Conservation (phyloP, 2,113 vertebrate species). For the Psammodynastes pulverulentus region DNA sequence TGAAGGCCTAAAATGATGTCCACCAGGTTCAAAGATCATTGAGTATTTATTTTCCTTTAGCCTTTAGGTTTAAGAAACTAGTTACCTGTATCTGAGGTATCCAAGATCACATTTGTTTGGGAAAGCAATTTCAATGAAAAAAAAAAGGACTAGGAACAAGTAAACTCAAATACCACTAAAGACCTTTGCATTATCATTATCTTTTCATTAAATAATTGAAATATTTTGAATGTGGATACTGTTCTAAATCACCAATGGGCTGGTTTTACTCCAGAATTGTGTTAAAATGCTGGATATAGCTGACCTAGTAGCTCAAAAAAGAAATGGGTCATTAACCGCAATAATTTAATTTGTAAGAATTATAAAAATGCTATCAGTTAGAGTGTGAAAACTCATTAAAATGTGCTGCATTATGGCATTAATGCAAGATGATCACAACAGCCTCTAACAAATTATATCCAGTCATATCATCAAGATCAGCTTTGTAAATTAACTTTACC, state of each 20-base stretch:
- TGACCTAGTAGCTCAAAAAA: slow-evolving; percentile 38
- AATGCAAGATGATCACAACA: rapidly evolving
- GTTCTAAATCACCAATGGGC: slow-evolving; percentile 43
- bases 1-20: neutral
- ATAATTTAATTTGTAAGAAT: slow-evolving; percentile 39
- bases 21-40: neutral
- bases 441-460: neutral
- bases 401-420: neutral
- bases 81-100: neutral
- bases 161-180: slow-evolving; percentile 18
- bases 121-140: slow-evolving; percentile 32
- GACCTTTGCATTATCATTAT: slow-evolving; percentile 48
- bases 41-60: neutral
- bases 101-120: slow-evolving; percentile 13
- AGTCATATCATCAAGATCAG: neutral
- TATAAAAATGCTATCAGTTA: slow-evolving; percentile 17
- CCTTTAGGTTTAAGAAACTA: neutral
- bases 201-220: slow-evolving; percentile 54
- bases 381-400: neutral
- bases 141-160: slow-evolving; percentile 33
- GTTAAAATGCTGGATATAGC: slow-evolving; percentile 42
- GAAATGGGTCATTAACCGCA: slow-evolving; percentile 33
- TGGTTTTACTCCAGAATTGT: slow-evolving; percentile 46
- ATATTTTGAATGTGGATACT: slow-evolving; percentile 45
- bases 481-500: neutral